Conservation (phyloP, 2,113 vertebrate species). For the Epinephelus fuscoguttatus region DNA sequence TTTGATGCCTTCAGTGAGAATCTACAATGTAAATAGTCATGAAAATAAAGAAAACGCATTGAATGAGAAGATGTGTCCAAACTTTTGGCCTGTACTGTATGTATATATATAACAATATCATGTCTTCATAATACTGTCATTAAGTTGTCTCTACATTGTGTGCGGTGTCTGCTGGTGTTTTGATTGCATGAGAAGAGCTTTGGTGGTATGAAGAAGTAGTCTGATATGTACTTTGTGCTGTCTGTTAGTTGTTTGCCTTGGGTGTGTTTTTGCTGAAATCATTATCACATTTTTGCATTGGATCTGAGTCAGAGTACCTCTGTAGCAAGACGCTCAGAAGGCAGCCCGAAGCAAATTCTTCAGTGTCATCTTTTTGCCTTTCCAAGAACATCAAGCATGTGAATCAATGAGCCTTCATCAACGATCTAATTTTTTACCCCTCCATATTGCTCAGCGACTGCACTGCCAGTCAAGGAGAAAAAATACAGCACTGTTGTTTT, state of each 20-base stretch:
- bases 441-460: conserved; percentile 67
- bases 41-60: no score
- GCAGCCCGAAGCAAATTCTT: conserved; percentile 66
- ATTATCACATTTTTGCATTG: conserved; percentile 56
- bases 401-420: conserved; percentile 81
- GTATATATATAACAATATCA: no score
- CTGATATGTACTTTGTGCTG: conserved; percentile 16
- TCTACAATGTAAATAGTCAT: no score
- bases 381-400: conserved; percentile 78
- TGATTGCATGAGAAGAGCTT: neutral
- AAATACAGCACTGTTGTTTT: conserved; percentile 73
- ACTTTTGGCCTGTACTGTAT: no score
- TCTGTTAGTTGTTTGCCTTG: conserved; percentile 56
- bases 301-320: conserved; percentile 51
- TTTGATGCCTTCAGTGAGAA: no score
- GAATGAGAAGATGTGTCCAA: no score
- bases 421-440: conserved; percentile 75
- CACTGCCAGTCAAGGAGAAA: conserved; percentile 68
- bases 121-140: neutral
- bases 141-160: neutral
- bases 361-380: conserved; percentile 69
- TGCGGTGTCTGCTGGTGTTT: neutral
- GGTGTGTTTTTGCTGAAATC: conserved; percentile 61
- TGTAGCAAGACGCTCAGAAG: conserved; percentile 52
- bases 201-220: neutral